Evolutionary conservation across 2,797 vertebrate species (phyloP).

Genomic region (Allobates femoralis): DNA sequence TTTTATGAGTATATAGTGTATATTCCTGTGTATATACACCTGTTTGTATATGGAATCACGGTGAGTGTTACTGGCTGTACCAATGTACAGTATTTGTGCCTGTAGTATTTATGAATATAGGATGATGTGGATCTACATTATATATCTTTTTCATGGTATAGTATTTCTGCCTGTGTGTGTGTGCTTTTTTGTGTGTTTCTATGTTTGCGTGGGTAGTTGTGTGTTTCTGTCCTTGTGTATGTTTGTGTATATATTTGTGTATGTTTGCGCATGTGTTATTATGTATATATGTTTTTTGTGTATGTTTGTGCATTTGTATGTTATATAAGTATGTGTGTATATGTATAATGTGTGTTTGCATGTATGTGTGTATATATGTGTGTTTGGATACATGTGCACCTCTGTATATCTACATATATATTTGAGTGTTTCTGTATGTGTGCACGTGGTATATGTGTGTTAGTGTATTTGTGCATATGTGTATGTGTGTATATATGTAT

Average conservation of each 20-base stretch:
- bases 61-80: too few species aligned
- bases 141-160: too few species aligned
- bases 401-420: too few species aligned
- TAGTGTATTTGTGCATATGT: conserved; percentile 32
- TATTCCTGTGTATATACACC: background rate
- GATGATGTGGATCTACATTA: too few species aligned
- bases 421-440: background rate
- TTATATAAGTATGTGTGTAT: background rate
- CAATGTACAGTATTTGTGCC: too few species aligned
- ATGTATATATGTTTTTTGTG: background rate
- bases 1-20: background rate
- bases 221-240: background rate
- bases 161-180: too few species aligned
- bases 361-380: background rate
- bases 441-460: background rate
- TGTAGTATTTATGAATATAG: background rate
- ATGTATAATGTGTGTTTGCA: background rate
- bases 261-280: background rate
- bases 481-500: background rate
- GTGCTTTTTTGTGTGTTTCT: background rate
- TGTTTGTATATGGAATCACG: too few species aligned
- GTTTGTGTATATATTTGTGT: background rate
- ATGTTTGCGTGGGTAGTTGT: background rate
- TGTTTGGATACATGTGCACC: too few species aligned
- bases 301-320: background rate